A percentile compares a stretch with the other conserved stretches of the same genome.
Conservation (phyloP, 2,888 invertebrate species). For the Pegoplata infirma region DNA sequence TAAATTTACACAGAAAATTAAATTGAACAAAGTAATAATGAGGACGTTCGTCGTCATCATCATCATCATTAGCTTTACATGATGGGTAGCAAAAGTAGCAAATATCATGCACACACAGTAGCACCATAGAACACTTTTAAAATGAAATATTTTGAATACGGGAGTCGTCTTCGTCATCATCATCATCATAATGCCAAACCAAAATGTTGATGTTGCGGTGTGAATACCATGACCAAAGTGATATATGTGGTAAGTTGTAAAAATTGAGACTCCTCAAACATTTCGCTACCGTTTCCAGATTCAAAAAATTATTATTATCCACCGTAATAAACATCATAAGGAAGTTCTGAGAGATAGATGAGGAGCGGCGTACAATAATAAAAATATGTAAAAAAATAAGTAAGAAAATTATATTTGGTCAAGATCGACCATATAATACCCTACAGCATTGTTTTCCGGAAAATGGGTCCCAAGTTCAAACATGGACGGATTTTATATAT, state of each 20-base stretch:
- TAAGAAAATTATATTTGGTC: conserved; percentile 34
- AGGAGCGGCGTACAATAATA: background rate
- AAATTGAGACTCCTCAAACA: conserved; percentile 40
- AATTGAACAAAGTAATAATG: background rate
- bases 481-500: no score
- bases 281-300: conserved; percentile 42
- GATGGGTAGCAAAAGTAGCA: no score
- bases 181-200: conserved; percentile 10
- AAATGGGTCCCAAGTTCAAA: no score
- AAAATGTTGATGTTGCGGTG: conserved; percentile 57
- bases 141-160: background rate
- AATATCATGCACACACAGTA: conserved; percentile 50
- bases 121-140: conserved; percentile 16
- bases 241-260: conserved; percentile 47
- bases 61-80: background rate
- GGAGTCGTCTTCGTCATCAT: background rate
- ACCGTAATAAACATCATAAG: conserved; percentile 14
- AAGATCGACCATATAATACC: conserved; percentile 9
- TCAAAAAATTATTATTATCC: background rate
- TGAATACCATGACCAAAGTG: conserved; percentile 58
- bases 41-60: no score
- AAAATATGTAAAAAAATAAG: conserved; percentile 20
- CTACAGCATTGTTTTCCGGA: no score
- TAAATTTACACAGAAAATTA: background rate
- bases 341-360: background rate